Conservation (phyloP, 2,797 vertebrate species). For the Helarctos malayanus region DNA sequence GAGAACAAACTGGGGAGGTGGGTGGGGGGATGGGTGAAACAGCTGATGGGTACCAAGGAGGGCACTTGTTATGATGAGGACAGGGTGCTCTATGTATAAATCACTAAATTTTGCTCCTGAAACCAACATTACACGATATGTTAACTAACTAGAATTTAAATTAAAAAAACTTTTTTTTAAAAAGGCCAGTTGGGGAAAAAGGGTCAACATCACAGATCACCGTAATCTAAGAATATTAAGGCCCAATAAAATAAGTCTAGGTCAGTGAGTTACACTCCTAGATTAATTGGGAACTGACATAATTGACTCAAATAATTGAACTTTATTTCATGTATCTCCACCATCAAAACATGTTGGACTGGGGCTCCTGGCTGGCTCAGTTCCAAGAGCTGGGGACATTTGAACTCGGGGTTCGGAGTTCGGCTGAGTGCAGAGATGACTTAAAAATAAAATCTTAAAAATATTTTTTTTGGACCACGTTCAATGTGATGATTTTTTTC, state of each 20-base stretch:
- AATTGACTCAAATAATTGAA: constrained; percentile 14
- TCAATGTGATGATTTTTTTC: neutral
- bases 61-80: neutral
- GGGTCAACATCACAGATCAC: neutral
- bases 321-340: neutral
- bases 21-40: neutral
- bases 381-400: neutral
- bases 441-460: neutral
- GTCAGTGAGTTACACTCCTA: neutral
- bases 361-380: neutral
- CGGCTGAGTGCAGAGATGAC: neutral
- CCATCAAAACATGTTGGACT: neutral
- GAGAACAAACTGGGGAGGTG: neutral
- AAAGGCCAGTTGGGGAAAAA: neutral
- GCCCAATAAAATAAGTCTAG: neutral
- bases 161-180: neutral
- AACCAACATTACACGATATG: neutral
- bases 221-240: constrained; percentile 1
- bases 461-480: neutral
- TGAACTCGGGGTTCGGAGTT: neutral
- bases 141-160: neutral
- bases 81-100: neutral
- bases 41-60: neutral
- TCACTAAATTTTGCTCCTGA: neutral
- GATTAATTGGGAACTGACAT: neutral